Percentiles rank a stretch among this genome's conserved stretches.
These are phyloP conservation scores for Glyphotaelius pellucidus DNA, from an alignment of 2,888 invertebrate genomes.

Conservation along the genomic window DNA sequence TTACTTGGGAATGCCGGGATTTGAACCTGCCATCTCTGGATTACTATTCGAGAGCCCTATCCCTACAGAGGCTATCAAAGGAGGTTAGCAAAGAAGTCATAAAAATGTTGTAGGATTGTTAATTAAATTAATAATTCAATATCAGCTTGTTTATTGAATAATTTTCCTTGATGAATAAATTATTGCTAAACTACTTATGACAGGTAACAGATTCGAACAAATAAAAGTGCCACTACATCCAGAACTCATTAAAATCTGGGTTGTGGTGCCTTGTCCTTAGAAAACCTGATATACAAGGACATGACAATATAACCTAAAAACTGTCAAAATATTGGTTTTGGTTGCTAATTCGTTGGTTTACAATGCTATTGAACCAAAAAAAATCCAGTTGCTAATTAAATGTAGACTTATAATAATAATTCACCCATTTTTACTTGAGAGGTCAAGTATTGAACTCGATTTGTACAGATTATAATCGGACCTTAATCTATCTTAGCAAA, in stretches of 20 bases:
- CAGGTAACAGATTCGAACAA: background rate
- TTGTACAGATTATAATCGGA: background rate
- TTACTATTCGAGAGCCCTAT: no score
- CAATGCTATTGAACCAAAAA: background rate
- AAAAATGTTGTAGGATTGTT: background rate
- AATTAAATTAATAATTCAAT: background rate
- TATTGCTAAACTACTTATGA: background rate
- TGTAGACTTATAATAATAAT: background rate
- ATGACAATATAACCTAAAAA: background rate
- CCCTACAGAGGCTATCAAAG: no score
- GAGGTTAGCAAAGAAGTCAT: background rate
- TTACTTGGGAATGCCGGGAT: no score
- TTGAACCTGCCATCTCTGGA: no score
- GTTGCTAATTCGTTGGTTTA: background rate
- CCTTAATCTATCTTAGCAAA: background rate
- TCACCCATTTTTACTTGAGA: background rate
- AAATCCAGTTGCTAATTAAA: background rate
- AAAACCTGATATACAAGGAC: background rate
- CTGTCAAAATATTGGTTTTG: background rate
- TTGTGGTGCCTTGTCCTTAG: background rate
- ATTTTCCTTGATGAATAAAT: background rate
- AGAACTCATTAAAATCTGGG: background rate
- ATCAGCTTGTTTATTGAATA: background rate
- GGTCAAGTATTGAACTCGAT: background rate
- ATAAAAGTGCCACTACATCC: background rate